Percentiles rank a stretch among this genome's conserved stretches.
Evolutionary conservation across 2,888 invertebrate genomes (phyloP).

Genomic region (Mechanitis messenoides): DNA sequence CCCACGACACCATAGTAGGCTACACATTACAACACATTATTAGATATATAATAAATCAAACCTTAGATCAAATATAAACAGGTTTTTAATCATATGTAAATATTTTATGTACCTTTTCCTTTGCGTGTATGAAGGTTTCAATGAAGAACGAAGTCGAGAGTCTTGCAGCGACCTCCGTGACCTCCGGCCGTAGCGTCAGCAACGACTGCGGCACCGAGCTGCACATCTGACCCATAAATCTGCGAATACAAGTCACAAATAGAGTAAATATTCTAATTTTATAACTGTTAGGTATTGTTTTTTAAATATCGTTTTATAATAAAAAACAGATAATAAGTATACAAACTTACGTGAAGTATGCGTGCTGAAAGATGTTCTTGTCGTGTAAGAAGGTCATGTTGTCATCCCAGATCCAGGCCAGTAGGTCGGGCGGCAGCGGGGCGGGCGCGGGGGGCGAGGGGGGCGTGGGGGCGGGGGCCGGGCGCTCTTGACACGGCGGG

Average conservation of each 20-base stretch:
- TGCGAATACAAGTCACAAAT: slow-evolving; percentile 43
- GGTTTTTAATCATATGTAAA: too few species aligned
- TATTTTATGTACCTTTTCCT: slow-evolving; percentile 84
- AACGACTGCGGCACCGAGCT: slow-evolving; percentile 94
- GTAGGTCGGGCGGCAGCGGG: slow-evolving; percentile 86
- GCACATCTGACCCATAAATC: slow-evolving; percentile 98
- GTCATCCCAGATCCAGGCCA: slow-evolving; percentile 98
- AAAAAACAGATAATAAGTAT: neutral
- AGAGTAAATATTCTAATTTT: too few species aligned
- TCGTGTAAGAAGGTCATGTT: slow-evolving; percentile 96
- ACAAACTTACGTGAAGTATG: slow-evolving; percentile 89
- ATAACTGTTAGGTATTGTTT: too few species aligned
- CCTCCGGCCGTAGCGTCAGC: slow-evolving; percentile 84
- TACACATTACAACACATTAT: slow-evolving; percentile 42
- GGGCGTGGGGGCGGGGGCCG: slow-evolving; percentile 32
- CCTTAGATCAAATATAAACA: too few species aligned
- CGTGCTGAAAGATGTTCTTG: slow-evolving; percentile 96
- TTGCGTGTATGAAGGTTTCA: slow-evolving; percentile 97
- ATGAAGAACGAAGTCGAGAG: slow-evolving; percentile 95
- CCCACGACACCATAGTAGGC: slow-evolving; percentile 98
- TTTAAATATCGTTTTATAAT: too few species aligned
- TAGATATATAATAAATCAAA: neutral
- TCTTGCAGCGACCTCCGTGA: slow-evolving; percentile 90
- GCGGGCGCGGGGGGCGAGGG: slow-evolving; percentile 45
- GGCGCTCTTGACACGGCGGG: slow-evolving; percentile 20